A percentile compares a stretch with the other conserved stretches of the same genome.
Conservation (phyloP, 2,113 vertebrate genomes). For the Myrmophylax atrothorax region DNA sequence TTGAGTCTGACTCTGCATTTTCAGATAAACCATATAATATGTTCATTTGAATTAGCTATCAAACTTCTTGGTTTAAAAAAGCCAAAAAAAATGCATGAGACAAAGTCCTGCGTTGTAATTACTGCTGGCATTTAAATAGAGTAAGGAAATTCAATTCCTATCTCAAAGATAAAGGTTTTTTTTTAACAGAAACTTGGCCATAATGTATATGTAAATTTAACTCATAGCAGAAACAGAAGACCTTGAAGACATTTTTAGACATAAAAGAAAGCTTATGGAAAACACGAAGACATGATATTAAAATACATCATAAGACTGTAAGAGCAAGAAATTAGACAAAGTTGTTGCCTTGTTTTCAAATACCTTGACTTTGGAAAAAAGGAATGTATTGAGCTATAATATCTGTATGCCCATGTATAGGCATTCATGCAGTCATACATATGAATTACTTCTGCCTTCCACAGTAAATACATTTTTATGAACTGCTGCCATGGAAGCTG, state of each 20-base stretch:
- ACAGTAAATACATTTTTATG: constrained; percentile 14
- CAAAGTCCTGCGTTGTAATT: neutral
- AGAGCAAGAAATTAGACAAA: neutral
- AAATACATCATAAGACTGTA: neutral
- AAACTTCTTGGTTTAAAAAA: constrained; percentile 7
- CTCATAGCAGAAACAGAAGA: neutral
- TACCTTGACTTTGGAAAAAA: neutral
- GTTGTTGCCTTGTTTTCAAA: neutral
- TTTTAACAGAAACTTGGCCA: neutral
- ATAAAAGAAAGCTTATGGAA: neutral
- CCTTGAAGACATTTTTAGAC: neutral
- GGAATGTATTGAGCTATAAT: neutral
- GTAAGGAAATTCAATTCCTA: neutral
- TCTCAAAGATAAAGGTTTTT: neutral
- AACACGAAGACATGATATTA: neutral
- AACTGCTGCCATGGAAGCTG: neutral
- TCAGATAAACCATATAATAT: constrained; percentile 4
- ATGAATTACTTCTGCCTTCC: constrained; percentile 22
- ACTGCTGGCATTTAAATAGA: neutral
- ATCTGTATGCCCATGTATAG: neutral
- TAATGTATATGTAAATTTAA: neutral
- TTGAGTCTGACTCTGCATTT: constrained; percentile 23
- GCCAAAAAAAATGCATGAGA: neutral
- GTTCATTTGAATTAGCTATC: neutral
- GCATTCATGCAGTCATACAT: neutral